These are phyloP conservation scores for Plebejus melissa DNA, from an alignment of 2,888 invertebrate species.

Conservation along the genomic window DNA sequence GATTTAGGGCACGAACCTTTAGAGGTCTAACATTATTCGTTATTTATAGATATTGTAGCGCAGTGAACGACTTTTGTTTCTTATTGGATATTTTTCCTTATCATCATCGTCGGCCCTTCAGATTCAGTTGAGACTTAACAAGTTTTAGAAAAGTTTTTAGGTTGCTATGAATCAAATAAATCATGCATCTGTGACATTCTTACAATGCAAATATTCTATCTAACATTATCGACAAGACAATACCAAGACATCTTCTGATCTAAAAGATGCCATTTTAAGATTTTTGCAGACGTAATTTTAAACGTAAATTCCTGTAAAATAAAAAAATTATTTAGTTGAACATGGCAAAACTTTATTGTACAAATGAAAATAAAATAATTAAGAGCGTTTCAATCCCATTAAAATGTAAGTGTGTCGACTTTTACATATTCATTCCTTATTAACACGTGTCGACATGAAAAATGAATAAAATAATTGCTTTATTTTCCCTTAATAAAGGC, in stretches of 20 bases:
- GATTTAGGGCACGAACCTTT: slow-evolving; percentile 28
- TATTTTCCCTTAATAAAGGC: neutral
- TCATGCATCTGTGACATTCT: no score
- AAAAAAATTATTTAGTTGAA: neutral
- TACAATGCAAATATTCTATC: no score
- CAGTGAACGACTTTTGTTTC: slow-evolving; percentile 27
- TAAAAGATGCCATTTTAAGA: no score
- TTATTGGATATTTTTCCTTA: slow-evolving; percentile 21
- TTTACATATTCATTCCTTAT: slow-evolving; percentile 5
- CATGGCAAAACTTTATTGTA: neutral
- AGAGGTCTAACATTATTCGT: slow-evolving; percentile 27
- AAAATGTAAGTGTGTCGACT: slow-evolving; percentile 14
- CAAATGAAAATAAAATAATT: slow-evolving; percentile 5
- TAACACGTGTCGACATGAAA: slow-evolving; percentile 9
- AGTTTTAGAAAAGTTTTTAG: neutral
- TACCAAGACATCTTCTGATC: neutral
- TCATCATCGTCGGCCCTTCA: neutral
- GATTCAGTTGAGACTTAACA: neutral
- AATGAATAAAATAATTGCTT: slow-evolving; percentile 16
- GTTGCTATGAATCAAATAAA: neutral
- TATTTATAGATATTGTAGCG: slow-evolving; percentile 28
- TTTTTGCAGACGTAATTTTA: neutral
- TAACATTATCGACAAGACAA: no score
- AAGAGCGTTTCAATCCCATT: neutral
- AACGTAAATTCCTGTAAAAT: neutral